Evolutionary conservation across 2,113 vertebrate genomes (phyloP).

Genomic region (Nesoenas mayeri): DNA sequence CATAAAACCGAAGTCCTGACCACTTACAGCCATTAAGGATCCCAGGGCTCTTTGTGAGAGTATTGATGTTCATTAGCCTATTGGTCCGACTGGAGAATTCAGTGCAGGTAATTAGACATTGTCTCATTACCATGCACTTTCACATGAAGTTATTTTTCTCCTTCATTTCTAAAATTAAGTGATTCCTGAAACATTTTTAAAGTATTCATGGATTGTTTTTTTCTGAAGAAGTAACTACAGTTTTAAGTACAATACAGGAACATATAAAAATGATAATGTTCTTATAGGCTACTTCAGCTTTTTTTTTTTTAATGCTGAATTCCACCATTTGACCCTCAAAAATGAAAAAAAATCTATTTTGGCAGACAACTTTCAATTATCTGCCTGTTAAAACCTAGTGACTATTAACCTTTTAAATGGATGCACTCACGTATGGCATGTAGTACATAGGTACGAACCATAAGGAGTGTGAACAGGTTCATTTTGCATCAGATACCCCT

Average conservation of each 20-base stretch:
- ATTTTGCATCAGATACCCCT: background rate
- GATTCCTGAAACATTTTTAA: conserved; percentile 5
- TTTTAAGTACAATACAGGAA: background rate
- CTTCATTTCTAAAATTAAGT: background rate
- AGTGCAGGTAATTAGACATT: conserved; percentile 38
- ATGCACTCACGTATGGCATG: accelerated
- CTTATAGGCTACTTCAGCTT: background rate
- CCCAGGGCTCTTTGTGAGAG: conserved; percentile 26
- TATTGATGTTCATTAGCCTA: conserved; percentile 50
- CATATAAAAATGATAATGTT: background rate
- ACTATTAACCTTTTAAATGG: background rate
- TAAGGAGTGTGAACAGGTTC: background rate
- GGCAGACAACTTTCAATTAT: background rate
- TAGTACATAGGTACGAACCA: background rate
- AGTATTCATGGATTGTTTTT: background rate
- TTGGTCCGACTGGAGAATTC: conserved; percentile 16
- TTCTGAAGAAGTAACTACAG: background rate
- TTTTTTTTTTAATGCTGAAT: background rate
- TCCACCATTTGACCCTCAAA: background rate
- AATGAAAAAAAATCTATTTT: background rate
- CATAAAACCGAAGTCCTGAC: conserved; percentile 16
- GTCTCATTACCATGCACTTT: background rate
- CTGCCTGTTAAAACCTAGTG: background rate
- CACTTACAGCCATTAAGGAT: conserved; percentile 54
- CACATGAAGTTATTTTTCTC: conserved; percentile 32